Conservation (phyloP, 1,140 invertebrate genomes). For the Pseudomyrmex gracilis region DNA sequence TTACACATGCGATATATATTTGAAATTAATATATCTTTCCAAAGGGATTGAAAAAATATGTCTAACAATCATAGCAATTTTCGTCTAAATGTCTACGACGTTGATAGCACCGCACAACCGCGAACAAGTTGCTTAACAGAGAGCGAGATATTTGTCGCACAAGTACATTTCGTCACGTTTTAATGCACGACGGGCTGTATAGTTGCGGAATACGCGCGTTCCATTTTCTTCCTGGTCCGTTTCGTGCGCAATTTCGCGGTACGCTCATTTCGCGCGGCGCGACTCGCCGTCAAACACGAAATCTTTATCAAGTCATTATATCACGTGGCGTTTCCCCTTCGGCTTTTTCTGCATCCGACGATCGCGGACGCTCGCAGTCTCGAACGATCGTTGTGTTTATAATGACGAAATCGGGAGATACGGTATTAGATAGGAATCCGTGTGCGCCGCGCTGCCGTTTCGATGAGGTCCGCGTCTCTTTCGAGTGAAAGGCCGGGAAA, state of each 20-base stretch:
- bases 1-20: constrained; percentile 19
- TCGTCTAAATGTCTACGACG: constrained; percentile 14
- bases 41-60: background rate
- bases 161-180: constrained; percentile 36
- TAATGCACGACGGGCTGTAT: constrained; percentile 5
- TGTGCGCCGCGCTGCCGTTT: constrained; percentile 44
- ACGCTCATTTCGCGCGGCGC: background rate
- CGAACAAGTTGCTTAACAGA: constrained; percentile 33
- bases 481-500: constrained; percentile 68
- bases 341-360: background rate
- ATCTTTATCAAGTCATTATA: constrained; percentile 1
- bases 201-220: constrained; percentile 48
- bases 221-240: constrained; percentile 16
- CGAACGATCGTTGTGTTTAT: constrained; percentile 28
- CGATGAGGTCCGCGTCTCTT: constrained; percentile 63
- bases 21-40: background rate
- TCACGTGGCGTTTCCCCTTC: background rate
- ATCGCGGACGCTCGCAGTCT: constrained; percentile 27
- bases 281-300: background rate
- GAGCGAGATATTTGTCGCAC: constrained; percentile 56
- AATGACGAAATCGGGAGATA: constrained; percentile 67
- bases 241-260: constrained; percentile 35
- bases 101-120: constrained; percentile 32
- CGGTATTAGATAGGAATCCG: constrained; percentile 72
- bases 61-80: constrained; percentile 19